Conservation (phyloP, 2,113 vertebrate species). For the Nycticebus coucang region DNA sequence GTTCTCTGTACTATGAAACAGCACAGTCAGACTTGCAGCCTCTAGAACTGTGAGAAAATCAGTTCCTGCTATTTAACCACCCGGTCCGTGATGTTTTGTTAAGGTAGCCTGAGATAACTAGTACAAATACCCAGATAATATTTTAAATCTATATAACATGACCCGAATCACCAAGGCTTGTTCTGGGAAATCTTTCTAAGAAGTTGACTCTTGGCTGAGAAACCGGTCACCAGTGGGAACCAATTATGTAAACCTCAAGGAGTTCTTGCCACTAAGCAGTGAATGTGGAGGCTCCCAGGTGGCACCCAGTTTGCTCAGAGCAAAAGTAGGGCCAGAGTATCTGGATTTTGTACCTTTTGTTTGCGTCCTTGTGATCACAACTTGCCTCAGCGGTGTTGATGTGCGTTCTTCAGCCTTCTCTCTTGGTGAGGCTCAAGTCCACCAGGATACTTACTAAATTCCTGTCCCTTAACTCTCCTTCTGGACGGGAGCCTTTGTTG, state of each 20-base stretch:
- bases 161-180: background rate
- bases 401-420: too few relatives aligned
- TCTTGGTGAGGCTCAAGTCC: too few relatives aligned
- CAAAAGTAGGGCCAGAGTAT: background rate
- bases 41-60: background rate
- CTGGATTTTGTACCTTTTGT: too few relatives aligned
- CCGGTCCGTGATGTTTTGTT: background rate
- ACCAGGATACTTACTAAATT: too few relatives aligned
- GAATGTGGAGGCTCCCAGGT: background rate
- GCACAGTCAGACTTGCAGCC: background rate
- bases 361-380: too few relatives aligned
- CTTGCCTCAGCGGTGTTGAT: too few relatives aligned
- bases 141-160: background rate
- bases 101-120: background rate
- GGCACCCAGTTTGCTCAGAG: background rate
- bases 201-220: conserved; percentile 6
- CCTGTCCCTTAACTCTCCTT: too few relatives aligned
- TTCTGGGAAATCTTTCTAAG: conserved; percentile 29
- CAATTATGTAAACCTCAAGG: conserved; percentile 6
- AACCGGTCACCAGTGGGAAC: background rate
- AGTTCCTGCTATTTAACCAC: background rate
- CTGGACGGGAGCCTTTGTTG: too few relatives aligned
- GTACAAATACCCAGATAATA: background rate
- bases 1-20: background rate
- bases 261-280: background rate